phyloP scores from a whole-genome alignment of 2,888 invertebrate species.

The Euclidia mi region DNA sequence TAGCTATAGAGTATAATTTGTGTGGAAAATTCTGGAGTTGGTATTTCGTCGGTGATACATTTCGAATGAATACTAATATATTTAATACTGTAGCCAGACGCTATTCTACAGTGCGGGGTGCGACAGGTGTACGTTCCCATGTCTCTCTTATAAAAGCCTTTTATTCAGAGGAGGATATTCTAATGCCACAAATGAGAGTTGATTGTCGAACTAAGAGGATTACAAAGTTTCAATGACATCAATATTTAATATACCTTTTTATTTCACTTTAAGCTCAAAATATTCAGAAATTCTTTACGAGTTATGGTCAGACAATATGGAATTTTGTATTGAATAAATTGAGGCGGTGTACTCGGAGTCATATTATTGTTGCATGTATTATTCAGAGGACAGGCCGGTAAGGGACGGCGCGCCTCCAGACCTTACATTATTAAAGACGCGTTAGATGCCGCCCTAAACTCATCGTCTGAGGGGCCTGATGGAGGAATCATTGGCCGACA shows the following conservation, averaged over 20 bases:
- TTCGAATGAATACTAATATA: slow-evolving; percentile 60
- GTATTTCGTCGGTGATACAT: slow-evolving; percentile 43
- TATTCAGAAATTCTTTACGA: slow-evolving; percentile 33
- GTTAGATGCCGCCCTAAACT: slow-evolving; percentile 83
- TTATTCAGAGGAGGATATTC: slow-evolving; percentile 68
- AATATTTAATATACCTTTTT: slow-evolving; percentile 49
- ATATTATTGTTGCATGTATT: slow-evolving; percentile 88
- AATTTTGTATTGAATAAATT: slow-evolving; percentile 72
- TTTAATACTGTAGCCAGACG: slow-evolving; percentile 65
- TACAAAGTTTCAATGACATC: slow-evolving; percentile 62
- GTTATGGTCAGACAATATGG: slow-evolving; percentile 44
- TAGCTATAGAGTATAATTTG: slow-evolving; percentile 39
- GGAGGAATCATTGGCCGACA: slow-evolving; percentile 71
- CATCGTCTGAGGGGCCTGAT: slow-evolving; percentile 75
- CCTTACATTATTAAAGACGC: slow-evolving; percentile 88
- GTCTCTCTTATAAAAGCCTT: slow-evolving; percentile 71
- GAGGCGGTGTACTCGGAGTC: slow-evolving; percentile 69
- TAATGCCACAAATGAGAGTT: slow-evolving; percentile 68
- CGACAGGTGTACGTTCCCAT: slow-evolving; percentile 80
- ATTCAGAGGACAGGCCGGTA: slow-evolving; percentile 79
- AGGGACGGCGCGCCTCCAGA: slow-evolving; percentile 74
- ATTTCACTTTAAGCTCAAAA: slow-evolving; percentile 32
- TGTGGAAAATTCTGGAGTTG: slow-evolving; percentile 39
- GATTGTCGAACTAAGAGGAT: slow-evolving; percentile 73
- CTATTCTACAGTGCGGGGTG: slow-evolving; percentile 66